Evolutionary conservation across 2,113 vertebrate genomes (phyloP), one percentile per base, ranked within the genome.

Genomic region (Alligator mississippiensis): DNA sequence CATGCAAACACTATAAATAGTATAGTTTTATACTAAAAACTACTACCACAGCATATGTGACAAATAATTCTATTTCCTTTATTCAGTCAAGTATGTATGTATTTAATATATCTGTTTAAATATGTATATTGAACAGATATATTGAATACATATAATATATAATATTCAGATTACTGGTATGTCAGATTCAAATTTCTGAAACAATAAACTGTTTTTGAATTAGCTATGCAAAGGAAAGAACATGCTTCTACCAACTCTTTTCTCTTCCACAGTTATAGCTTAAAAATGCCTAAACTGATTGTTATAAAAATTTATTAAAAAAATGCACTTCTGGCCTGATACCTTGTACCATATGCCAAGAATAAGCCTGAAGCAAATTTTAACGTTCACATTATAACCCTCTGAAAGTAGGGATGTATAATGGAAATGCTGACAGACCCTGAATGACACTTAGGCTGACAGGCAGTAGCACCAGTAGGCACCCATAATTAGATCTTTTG

Each of bases 401-500:
- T 97, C 83, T 96, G 97, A 96, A 98, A 93, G 90, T 86, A 95
- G 95, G 88, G 83, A 87, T 86, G 81, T 88, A 80, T 95, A 88
- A 93, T 79, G 78, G 95, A 96, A 94, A 80, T 84, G 85, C 87
- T 93, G 93, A 88, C 94, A 95, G 90, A 93, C 64, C 30, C 85
- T 93, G 93, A 96, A 93, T 93, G 95, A 90, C 91, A 87, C 85
- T 94, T 97, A 83, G 28, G 59, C 54, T 96, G 94, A 89, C 82
- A 95, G 94, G 93, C 88, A 91, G 88, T 92, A 78, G 75, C 82
- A 93, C 89, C 90, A 93, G 93, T 96, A 93, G 83, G 86, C 94
- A 94, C 90, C 88, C 96, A 89, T 97, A 95, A 97, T 97, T 96
- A 97, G 91, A 93, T 95, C 89, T 96, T 98, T 95, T 97, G 96